Evolutionary conservation across 2,797 vertebrate genomes (phyloP), one percentile per base, ranked within the genome.

Genomic region (Alauda arvensis): DNA sequence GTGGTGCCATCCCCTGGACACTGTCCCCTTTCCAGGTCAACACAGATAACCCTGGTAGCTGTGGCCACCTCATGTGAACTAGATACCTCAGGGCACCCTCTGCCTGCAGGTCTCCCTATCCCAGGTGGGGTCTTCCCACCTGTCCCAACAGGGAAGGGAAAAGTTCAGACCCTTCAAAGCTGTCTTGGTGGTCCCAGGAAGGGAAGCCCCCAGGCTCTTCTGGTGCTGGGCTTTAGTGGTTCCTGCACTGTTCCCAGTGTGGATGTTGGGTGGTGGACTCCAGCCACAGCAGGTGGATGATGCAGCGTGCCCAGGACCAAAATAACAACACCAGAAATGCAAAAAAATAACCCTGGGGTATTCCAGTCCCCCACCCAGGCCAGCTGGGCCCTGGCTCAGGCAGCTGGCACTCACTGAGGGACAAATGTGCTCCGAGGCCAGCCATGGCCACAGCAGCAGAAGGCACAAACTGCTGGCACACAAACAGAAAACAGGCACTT

Each of bases 191-290:
- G 8, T 34, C 25, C 37, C 19, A 40, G 39, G 19, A 15, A 37
- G 31, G 10, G 59, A 67, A 65, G 18, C 3, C 26, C 46, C 33
- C 29, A 37, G 6, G 20, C 5, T 39, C 45, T 65, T 57, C 57
- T 53, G n/a, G 18, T 17, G 31, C 33, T 34, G 40, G 20, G 21
- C 15, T 52, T 70, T 14, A 29, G n/a, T 2, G 1, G 10, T 31
- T 74, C n/a, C 72, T 65, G 57, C 19, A 2, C 4, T 15, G n/a
- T 33, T 12, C 10, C 40, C 62, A 28, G 33, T 0, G 0, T 3
- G 33, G 65, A 12, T 2, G 4, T 12, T 24, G 68, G 21, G 8
- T 23, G 8, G 29, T 21, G 53, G n/a, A 67, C 69, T 7, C 59
- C 67, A 59, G 42, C n/a, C 40, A 24, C 0, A 0, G 3, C 34